Evolutionary conservation across 2,113 vertebrate genomes (phyloP).

Genomic region (Ophthalmolycus amberensis): DNA sequence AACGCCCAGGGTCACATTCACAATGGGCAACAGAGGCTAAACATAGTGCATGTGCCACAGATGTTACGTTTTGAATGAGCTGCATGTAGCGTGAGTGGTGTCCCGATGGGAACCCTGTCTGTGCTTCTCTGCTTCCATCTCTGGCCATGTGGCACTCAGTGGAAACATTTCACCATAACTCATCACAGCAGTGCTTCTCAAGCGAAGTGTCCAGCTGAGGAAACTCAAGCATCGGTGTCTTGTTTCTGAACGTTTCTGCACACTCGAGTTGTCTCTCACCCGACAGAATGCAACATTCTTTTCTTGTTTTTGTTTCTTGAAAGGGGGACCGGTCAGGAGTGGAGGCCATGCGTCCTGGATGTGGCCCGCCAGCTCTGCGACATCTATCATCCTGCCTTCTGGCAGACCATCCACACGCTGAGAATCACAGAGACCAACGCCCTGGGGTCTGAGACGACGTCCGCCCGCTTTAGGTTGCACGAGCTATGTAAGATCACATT

Average conservation of each 20-base stretch:
- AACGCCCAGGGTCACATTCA: background rate
- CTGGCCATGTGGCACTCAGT: background rate
- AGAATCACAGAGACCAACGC: slow-evolving; percentile 79
- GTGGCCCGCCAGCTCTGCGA: slow-evolving; percentile 64
- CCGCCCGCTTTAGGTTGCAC: slow-evolving; percentile 39
- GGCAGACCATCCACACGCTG: slow-evolving; percentile 70
- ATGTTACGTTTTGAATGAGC: slow-evolving; percentile 7
- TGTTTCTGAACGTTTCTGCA: background rate
- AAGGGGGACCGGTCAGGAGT: slow-evolving; percentile 35
- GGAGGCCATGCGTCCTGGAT: slow-evolving; percentile 72
- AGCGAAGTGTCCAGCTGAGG: background rate
- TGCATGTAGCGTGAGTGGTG: background rate
- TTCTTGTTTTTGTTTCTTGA: slow-evolving; percentile 19
- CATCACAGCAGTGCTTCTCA: background rate
- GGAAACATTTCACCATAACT: background rate
- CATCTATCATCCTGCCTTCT: slow-evolving; percentile 71
- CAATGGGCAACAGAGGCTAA: slow-evolving; percentile 17
- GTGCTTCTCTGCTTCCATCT: background rate
- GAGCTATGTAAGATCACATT: slow-evolving; percentile 74
- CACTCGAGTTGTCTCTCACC: background rate
- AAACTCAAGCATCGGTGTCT: background rate
- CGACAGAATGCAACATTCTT: background rate
- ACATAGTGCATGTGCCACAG: slow-evolving; percentile 9
- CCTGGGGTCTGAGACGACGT: slow-evolving; percentile 73
- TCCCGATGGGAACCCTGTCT: background rate